phyloP scores from a whole-genome alignment of 2,113 vertebrate species.

The Pachyramphus minor region DNA sequence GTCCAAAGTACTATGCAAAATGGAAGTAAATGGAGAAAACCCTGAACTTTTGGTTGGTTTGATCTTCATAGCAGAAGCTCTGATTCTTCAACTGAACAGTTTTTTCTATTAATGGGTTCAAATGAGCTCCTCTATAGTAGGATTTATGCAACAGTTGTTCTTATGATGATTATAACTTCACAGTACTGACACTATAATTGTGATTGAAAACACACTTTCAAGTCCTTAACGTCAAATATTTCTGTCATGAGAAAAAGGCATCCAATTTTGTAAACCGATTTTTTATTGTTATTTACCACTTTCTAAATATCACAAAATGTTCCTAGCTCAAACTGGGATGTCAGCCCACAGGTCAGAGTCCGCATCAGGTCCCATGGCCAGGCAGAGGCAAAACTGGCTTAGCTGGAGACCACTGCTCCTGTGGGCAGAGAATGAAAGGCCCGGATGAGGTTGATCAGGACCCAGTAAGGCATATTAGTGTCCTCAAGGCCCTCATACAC shows the following conservation, averaged over 20 bases:
- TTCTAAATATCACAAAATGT: neutral
- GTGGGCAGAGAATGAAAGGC: neutral
- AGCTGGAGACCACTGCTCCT: neutral
- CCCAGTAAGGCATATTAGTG: neutral
- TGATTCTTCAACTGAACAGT: neutral
- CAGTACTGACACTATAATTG: neutral
- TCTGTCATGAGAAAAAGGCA: neutral
- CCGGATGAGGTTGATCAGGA: fast-evolving
- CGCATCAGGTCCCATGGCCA: neutral
- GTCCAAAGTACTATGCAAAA: neutral
- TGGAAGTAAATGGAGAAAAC: neutral
- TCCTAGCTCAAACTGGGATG: neutral
- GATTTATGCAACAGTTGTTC: neutral
- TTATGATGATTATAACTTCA: neutral
- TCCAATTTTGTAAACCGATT: neutral
- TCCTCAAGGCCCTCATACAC: neutral
- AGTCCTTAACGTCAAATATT: neutral
- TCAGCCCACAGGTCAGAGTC: neutral
- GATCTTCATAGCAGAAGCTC: neutral
- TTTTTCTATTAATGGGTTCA: neutral
- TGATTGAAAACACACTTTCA: neutral
- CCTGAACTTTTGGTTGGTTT: neutral
- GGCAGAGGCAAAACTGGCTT: neutral
- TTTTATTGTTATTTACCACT: neutral
- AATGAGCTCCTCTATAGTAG: neutral